Evolutionary conservation across 2,797 vertebrate genomes (phyloP), one percentile per base, ranked within the genome.

Genomic region (Manis pentadactyla): DNA sequence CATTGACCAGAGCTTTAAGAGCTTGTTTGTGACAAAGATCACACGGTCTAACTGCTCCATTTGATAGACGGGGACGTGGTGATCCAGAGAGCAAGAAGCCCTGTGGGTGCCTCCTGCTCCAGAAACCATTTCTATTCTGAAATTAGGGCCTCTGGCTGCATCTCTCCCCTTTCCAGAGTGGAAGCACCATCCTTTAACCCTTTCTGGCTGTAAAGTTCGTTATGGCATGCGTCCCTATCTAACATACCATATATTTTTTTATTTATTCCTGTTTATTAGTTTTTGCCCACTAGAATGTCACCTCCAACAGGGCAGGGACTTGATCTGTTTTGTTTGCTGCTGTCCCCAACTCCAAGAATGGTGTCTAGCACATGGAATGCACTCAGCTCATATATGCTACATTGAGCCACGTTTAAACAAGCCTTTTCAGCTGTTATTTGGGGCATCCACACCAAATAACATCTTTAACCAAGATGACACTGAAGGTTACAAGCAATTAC

Each of bases 401-500:
- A 64, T 1, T 27, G 34, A 93, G 57, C 29, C 10, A 77, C 1
- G 57, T 5, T 46, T n/a, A 42, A 61, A 86, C 55, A 69, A 69
- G 63, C 15, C 53, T 42, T 66, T 90, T 49, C 13, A 34, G 25
- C 53, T 87, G 10, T 31, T 42, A n/a, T 63, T 51, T 79, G 87
- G 39, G 59, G 55, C n/a, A 73, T 75, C 46, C 51, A 42, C 13
- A 57, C 27, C 85, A 53, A 86, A 61, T 64, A 53, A 74, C 9
- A 57, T 74, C 78, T 81, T 63, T 78, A 53, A 27, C 19, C 82
- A 89, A 49, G 69, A 49, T 46, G 69, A 87, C 18, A 85, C 73
- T 31, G 79, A 85, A 97, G 78, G 91, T 63, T 84, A 95, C 68
- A 95, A 90, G 73, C 87, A 97, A 68, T 96, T 95, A 97, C 95